These are phyloP conservation scores for Tupiocoris notatus DNA, from an alignment of 2,888 invertebrate species.

Conservation along the genomic window DNA sequence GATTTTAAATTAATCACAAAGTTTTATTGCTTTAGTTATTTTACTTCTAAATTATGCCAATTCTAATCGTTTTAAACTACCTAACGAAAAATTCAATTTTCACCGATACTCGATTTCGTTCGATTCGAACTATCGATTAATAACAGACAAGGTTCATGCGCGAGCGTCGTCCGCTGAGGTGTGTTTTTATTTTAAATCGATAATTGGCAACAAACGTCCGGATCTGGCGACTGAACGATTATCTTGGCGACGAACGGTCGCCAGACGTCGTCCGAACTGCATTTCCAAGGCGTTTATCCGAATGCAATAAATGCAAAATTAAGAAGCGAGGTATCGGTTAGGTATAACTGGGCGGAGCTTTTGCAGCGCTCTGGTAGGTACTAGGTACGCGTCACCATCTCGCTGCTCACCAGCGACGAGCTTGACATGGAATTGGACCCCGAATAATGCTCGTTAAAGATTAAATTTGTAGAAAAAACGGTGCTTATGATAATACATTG, in stretches of 20 bases:
- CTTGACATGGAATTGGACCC: too few species aligned
- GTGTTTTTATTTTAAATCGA: slow-evolving; percentile 26
- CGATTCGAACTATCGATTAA: slow-evolving; percentile 12
- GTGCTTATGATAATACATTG: too few species aligned
- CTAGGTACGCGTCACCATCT: too few species aligned
- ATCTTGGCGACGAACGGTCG: background rate
- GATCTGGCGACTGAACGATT: background rate
- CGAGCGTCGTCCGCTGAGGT: background rate
- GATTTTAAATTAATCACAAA: too few species aligned
- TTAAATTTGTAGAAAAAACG: too few species aligned
- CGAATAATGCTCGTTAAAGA: too few species aligned
- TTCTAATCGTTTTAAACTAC: background rate
- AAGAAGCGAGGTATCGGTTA: background rate
- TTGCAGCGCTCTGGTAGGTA: too few species aligned
- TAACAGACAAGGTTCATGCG: background rate
- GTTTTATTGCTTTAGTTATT: too few species aligned
- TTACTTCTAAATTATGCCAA: too few species aligned
- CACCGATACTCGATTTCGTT: background rate
- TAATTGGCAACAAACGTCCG: slow-evolving; percentile 16
- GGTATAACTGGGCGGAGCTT: slow-evolving; percentile 16
- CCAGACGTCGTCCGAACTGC: background rate
- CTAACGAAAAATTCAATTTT: background rate
- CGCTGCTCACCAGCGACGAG: too few species aligned
- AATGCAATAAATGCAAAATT: background rate
- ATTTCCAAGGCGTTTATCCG: background rate